Evolutionary conservation across 2,888 invertebrate genomes (phyloP), one percentile per base, ranked within the genome.

Genomic region (Tetropium fuscum): DNA sequence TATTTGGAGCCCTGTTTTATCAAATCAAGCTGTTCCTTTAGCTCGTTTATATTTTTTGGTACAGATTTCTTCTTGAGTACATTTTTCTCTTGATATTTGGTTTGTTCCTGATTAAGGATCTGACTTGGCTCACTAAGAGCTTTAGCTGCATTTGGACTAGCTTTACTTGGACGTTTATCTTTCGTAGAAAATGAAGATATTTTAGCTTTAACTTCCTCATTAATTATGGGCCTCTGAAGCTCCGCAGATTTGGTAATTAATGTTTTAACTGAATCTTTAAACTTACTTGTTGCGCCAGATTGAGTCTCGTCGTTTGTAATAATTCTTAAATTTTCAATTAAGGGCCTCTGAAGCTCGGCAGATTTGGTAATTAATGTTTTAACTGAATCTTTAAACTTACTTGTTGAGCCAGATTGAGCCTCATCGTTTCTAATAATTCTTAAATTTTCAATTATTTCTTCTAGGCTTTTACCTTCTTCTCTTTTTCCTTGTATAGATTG

Each of bases 21-120:
- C 3, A 27, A 51, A 16, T 38, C 40, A 1, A 51, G 27, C 18
- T 51, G 51, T 13, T 38, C 40, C 18, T 27, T 51, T 16, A 51
- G 16, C 34, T 51, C 51, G 15, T 40, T 40, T 8, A 51, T 8
- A 27, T 19, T 51, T 27, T 51, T 51, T 0, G 51, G 51, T 2
- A 51, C 27, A 1, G 10, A 4, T 6, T 18, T 38, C 3, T 27
- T 6, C 7, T 8, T 27, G 11, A 16, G 11, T 7, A 8, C 5
- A 3, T 10, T 20, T 19, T 43, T 43, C 7, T 36, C 13, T 36
- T n/a, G n/a, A n/a, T n/a, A n/a, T n/a, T n/a, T n/a, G n/a, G n/a
- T n/a, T n/a, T n/a, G n/a, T n/a, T n/a, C n/a, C n/a, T n/a, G n/a
- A n/a, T n/a, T n/a, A n/a, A n/a, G n/a, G n/a, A n/a, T n/a, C n/a